phyloP scores from a whole-genome alignment of 2,888 invertebrate species.

The Tetropium fuscum region DNA sequence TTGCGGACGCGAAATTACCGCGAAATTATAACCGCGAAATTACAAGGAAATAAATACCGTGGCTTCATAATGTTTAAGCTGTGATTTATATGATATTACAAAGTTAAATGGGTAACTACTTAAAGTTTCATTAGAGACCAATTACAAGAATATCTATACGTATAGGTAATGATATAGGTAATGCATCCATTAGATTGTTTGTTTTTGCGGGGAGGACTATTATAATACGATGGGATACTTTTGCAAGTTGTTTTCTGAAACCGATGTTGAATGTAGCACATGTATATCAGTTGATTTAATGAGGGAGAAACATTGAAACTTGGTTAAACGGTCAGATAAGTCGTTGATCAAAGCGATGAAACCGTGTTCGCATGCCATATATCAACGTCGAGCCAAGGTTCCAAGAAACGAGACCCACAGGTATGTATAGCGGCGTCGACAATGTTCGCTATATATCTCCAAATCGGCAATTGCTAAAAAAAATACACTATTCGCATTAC shows the following conservation, averaged over 20 bases:
- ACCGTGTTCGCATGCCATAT: constrained; percentile 49
- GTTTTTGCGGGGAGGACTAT: constrained; percentile 15
- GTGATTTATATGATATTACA: constrained; percentile 41
- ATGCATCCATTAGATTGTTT: constrained; percentile 5
- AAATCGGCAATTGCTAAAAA: constrained; percentile 26
- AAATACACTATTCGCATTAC: constrained; percentile 14
- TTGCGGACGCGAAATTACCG: constrained; percentile 13
- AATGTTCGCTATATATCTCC: constrained; percentile 30
- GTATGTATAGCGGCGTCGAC: constrained; percentile 22
- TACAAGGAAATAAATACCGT: constrained; percentile 42
- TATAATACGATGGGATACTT: constrained; percentile 17
- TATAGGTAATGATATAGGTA: constrained; percentile 12
- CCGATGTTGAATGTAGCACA: constrained; percentile 47
- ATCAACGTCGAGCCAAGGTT: constrained; percentile 52
- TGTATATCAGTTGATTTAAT: constrained; percentile 52
- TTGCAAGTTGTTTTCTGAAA: constrained; percentile 19
- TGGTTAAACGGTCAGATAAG: constrained; percentile 53
- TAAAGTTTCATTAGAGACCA: constrained; percentile 36
- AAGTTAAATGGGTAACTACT: constrained; percentile 30
- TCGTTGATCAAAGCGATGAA: constrained; percentile 54
- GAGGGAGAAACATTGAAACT: constrained; percentile 52
- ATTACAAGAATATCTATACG: constrained; percentile 33
- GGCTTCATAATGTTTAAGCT: constrained; percentile 41
- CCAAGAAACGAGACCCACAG: constrained; percentile 46
- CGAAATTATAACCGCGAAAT: constrained; percentile 39